Conservation (phyloP, 2,888 invertebrate genomes). For the Ypsolopha sequella region DNA sequence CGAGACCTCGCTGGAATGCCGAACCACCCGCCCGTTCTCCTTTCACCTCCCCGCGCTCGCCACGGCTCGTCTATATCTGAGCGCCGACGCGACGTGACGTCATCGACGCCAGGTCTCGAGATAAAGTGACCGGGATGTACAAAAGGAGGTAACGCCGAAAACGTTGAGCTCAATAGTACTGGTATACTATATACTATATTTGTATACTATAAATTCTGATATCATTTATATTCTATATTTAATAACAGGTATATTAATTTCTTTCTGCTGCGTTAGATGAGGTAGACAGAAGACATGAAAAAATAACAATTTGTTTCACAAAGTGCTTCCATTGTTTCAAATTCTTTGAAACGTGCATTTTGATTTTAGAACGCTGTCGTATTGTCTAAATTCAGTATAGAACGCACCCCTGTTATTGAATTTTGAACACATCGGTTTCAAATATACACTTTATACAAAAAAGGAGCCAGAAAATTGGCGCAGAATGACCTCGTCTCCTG, state of each 20-base stretch:
- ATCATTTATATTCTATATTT: not conserved
- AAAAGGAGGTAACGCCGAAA: too few species aligned
- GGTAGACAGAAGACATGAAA: not conserved
- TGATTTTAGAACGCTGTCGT: conserved; percentile 12
- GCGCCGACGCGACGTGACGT: too few species aligned
- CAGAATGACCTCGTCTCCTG: too few species aligned
- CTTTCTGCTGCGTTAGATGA: not conserved
- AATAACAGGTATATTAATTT: not conserved
- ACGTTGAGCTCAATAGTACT: too few species aligned
- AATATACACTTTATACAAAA: too few species aligned
- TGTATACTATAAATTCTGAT: not conserved
- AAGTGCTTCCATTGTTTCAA: not conserved
- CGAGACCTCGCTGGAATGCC: too few species aligned
- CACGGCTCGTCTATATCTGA: too few species aligned
- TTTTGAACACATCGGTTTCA: conserved; percentile 42
- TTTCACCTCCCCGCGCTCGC: too few species aligned
- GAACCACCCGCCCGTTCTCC: too few species aligned
- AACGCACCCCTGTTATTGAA: conserved; percentile 28
- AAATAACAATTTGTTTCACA: not conserved
- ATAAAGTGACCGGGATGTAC: too few species aligned
- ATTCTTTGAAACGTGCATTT: not conserved
- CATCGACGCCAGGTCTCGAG: too few species aligned
- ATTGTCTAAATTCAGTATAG: conserved; percentile 22
- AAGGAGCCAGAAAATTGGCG: not conserved
- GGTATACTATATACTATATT: not conserved